A percentile compares a stretch with the other conserved stretches of the same genome.
Evolutionary conservation across 2,888 invertebrate genomes (phyloP).

Genomic region (Brenthis hecate): DNA sequence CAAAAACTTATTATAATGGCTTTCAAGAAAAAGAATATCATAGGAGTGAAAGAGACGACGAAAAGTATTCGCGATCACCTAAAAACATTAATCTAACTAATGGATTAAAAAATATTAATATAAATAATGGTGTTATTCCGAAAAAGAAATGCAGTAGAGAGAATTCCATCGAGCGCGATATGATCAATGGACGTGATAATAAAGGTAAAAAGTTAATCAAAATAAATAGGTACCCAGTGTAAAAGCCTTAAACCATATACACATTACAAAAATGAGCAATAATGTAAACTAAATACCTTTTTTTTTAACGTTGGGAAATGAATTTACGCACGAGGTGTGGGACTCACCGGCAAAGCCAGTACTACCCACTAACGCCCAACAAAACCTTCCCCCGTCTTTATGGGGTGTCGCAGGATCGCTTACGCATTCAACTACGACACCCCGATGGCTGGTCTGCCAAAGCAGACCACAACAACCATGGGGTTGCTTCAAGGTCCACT

Average conservation of each 20-base stretch:
- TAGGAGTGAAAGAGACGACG: constrained; percentile 52
- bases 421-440: no score
- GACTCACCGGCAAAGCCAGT: no score
- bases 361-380: no score
- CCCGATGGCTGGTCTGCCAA: no score
- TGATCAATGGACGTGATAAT: constrained; percentile 65
- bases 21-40: constrained; percentile 61
- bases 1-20: constrained; percentile 71
- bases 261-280: background rate
- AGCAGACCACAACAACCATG: no score
- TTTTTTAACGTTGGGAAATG: no score
- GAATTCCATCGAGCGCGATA: constrained; percentile 65
- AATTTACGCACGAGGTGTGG: no score
- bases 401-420: no score
- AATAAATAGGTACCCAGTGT: no score
- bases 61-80: constrained; percentile 61
- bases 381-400: no score
- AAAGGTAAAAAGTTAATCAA: constrained; percentile 53
- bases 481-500: no score
- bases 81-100: constrained; percentile 74
- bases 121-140: constrained; percentile 69
- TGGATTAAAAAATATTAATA: constrained; percentile 72
- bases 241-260: no score
- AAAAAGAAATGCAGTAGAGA: constrained; percentile 69
- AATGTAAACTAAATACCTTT: background rate